phyloP scores from a whole-genome alignment of 1,140 invertebrate genomes.

The Heliconius melpomene region DNA sequence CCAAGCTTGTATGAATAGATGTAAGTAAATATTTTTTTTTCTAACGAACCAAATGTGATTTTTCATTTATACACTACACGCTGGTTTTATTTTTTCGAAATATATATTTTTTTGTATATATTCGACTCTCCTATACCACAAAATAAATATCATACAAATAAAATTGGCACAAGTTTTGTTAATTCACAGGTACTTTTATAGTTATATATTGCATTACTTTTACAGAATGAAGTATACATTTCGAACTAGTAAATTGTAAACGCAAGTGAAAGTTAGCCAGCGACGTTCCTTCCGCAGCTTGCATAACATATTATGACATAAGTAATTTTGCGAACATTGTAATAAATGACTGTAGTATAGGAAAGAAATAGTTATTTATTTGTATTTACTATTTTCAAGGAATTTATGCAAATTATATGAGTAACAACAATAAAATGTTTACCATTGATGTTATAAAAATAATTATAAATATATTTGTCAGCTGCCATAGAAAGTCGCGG shows the following conservation, averaged over 20 bases:
- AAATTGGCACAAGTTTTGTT: neutral
- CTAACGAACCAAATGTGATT: neutral
- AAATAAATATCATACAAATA: no score
- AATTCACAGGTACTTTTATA: neutral
- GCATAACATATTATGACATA: constrained; percentile 37
- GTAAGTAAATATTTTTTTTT: constrained; percentile 79
- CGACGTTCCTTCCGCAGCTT: constrained; percentile 39
- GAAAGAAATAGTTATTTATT: neutral
- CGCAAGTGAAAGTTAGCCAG: constrained; percentile 38
- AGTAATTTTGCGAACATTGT: constrained; percentile 19
- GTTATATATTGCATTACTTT: neutral
- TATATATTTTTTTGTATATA: no score
- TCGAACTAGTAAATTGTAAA: constrained; percentile 14
- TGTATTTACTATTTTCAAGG: no score
- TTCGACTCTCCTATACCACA: no score
- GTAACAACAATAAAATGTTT: neutral
- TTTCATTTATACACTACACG: no score
- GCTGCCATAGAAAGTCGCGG: constrained; percentile 88
- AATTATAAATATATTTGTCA: constrained; percentile 55
- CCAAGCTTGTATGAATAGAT: constrained; percentile 92
- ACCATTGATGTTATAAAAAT: no score
- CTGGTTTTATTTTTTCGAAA: no score
- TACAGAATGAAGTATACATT: neutral
- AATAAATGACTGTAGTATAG: constrained; percentile 1
- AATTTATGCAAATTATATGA: neutral